Base-by-base conservation (phyloP, 2,888 invertebrate genomes). In the Luffia ferchaultella region DNA sequence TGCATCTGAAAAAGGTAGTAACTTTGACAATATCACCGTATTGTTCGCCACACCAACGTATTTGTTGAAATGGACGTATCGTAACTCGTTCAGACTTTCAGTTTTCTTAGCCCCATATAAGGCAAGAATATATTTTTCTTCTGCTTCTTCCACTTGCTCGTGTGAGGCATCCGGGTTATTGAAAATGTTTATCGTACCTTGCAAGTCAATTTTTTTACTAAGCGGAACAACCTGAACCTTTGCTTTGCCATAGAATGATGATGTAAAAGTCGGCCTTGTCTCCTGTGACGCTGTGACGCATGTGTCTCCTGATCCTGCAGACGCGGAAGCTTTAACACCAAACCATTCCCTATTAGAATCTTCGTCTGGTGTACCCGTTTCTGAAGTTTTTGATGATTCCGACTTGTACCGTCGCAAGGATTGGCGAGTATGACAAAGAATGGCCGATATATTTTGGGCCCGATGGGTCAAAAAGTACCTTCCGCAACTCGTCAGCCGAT, bases 141-240 rank as follows among this genome's bases (percentile, higher is more conserved):
- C 12, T 30, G 3, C 12, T 30, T 30, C 30, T 30, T 30, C 30
- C 12, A 30, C 30, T 3, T 30, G 30, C 12, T 30, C 30, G 30
- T 30, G 12, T 30, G 30, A 30, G 30, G 30, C 30, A 30, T 7
- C 30, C 30, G 30, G 30, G 30, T 30, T 30, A 30, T 30, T 30
- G 30, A 30, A 30, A 30, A 30, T 30, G 30, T 30, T 47, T 49
- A 52, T 52, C 40, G 49, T 52, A 44, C 43, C 49, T 49, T 46
- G 49, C 46, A 49, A 49, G 49, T 52, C 52, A 20, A 49, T 30
- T 52, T 52, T 52, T 46, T 50, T 49, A 46, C 46, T 46, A 47
- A 52, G 46, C 49, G 42, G 49, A 45, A 51, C 17, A 42, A 49
- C 49, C 52, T 43, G 44, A 52, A 49, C 46, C 19, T 52, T 52